Conservation (phyloP, 2,888 invertebrate species). For the Gymnocheta viridis region DNA sequence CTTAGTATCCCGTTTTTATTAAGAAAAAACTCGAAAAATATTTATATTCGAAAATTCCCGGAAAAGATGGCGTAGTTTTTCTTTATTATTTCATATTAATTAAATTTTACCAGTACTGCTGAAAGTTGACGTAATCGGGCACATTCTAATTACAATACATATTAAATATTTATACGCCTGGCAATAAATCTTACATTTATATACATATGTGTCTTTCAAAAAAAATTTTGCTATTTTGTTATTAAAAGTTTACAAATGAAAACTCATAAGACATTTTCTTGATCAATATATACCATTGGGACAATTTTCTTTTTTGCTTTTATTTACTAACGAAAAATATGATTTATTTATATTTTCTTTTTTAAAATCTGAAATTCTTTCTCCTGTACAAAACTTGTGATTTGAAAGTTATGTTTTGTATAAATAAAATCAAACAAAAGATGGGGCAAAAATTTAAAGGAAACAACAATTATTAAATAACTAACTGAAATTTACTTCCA, state of each 20-base stretch:
- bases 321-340: constrained; percentile 36
- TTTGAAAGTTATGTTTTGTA: constrained; percentile 59
- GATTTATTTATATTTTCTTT: constrained; percentile 46
- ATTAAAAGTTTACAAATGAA: not conserved
- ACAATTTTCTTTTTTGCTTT: constrained; percentile 12
- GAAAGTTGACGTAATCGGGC: too few species aligned
- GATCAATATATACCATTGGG: not conserved
- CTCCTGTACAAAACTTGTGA: constrained; percentile 33
- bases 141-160: too few species aligned
- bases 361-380: not conserved
- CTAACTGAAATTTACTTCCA: constrained; percentile 57
- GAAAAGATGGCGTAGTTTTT: too few species aligned
- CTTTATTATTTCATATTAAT: too few species aligned
- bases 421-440: constrained; percentile 26
- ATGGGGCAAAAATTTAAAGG: constrained; percentile 12
- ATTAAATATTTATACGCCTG: too few species aligned
- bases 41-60: too few species aligned
- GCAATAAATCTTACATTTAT: not conserved
- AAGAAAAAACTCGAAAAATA: too few species aligned
- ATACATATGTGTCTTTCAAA: not conserved
- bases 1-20: too few species aligned
- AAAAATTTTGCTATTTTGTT: not conserved
- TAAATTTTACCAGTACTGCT: too few species aligned
- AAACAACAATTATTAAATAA: constrained; percentile 4
- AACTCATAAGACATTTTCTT: not conserved